Conservation (phyloP, 35 echinoderm and acorn worm genomes). For the Chiridota heheva region DNA sequence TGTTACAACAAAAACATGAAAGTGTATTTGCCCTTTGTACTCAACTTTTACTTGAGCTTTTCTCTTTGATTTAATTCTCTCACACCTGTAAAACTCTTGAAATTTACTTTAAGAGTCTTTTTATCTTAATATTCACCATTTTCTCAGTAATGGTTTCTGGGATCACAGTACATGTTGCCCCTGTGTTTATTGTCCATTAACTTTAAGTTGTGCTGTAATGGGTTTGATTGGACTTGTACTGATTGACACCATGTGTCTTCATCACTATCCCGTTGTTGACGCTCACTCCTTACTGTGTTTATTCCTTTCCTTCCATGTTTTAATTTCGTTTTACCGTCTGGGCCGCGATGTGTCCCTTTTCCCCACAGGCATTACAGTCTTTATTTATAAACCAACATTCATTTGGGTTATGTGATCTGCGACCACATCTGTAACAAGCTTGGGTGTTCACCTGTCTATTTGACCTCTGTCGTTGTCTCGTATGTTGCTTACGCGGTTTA, state of each 20-base stretch:
- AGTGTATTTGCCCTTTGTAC: conserved; percentile 35
- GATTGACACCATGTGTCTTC: not conserved
- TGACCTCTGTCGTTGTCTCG: no score
- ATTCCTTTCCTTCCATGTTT: not conserved
- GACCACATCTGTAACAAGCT: conserved; percentile 12
- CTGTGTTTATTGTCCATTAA: conserved; percentile 11
- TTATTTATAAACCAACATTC: conserved; percentile 10
- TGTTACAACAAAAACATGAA: conserved; percentile 39
- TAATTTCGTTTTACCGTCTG: no score
- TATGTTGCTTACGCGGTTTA: no score
- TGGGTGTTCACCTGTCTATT: no score
- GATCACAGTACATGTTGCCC: conserved; percentile 19
- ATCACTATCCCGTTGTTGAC: not conserved
- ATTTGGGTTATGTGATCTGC: not conserved
- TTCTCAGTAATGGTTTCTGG: conserved; percentile 15
- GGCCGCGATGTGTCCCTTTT: not conserved
- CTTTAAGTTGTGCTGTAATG: not conserved
- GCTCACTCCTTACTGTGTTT: not conserved
- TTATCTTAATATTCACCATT: conserved; percentile 29
- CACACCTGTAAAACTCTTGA: conserved; percentile 48
- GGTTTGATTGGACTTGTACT: not conserved
- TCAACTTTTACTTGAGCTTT: conserved; percentile 21
- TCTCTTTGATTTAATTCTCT: conserved; percentile 30
- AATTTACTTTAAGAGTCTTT: conserved; percentile 15
- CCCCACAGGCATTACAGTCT: conserved; percentile 23